Evolutionary conservation across 2,113 vertebrate species (phyloP).

Genomic region (Entelurus aequoreus): DNA sequence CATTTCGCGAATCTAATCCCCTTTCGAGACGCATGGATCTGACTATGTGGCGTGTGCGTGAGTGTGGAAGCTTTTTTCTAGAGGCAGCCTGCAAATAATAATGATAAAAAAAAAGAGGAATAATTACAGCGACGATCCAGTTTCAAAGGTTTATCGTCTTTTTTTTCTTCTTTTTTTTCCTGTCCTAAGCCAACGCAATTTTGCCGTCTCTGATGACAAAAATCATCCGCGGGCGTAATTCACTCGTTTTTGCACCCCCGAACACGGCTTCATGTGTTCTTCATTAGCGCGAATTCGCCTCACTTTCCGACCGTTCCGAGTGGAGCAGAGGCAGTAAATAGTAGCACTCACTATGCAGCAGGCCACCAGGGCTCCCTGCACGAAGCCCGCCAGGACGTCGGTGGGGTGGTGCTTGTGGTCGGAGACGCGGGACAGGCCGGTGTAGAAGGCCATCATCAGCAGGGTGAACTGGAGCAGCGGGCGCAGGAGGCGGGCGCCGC

Average conservation of each 20-base stretch:
- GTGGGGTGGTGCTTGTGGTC: conserved; percentile 95
- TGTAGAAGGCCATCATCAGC: conserved; percentile 97
- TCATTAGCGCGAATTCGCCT: conserved; percentile 65
- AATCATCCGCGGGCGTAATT: conserved; percentile 54
- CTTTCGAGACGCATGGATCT: conserved; percentile 41
- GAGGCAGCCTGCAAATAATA: conserved; percentile 49
- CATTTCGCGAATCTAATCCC: conserved; percentile 54
- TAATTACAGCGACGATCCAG: conserved; percentile 57
- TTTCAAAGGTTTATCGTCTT: conserved; percentile 46
- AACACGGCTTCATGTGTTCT: conserved; percentile 55
- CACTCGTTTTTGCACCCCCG: not conserved
- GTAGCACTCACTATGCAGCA: conserved; percentile 64
- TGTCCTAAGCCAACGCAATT: conserved; percentile 40
- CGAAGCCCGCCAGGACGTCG: conserved; percentile 90
- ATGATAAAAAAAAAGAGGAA: conserved; percentile 41
- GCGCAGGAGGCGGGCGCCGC: conserved; percentile 89
- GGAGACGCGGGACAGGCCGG: conserved; percentile 87
- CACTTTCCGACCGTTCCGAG: conserved; percentile 20
- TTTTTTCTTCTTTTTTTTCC: conserved; percentile 9
- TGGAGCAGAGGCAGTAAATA: conserved; percentile 3
- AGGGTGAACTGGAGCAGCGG: conserved; percentile 94
- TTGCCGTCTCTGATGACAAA: conserved; percentile 59
- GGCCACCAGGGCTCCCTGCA: conserved; percentile 93
- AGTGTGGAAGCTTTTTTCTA: conserved; percentile 28
- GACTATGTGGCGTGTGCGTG: not conserved